Conservation (phyloP, 2,888 invertebrate species). For the Drosophila quasianomalipes region DNA sequence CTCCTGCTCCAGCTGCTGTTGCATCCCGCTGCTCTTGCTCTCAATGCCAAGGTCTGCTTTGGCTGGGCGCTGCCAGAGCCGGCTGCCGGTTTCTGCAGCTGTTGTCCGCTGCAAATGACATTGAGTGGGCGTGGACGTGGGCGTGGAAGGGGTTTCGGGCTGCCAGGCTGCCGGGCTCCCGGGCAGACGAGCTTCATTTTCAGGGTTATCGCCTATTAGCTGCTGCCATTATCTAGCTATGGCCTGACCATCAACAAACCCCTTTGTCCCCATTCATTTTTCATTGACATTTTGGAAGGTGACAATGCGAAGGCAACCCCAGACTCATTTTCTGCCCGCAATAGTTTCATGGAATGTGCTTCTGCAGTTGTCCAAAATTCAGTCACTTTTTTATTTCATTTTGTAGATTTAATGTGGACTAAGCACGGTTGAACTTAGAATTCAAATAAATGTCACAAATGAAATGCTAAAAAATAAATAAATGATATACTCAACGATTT, state of each 20-base stretch:
- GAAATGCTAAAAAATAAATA: background rate
- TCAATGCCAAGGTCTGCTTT: conserved; percentile 16
- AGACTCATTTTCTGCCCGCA: background rate
- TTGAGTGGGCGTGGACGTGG: conserved; percentile 47
- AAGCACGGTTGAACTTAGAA: background rate
- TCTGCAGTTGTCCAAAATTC: background rate
- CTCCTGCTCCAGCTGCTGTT: background rate
- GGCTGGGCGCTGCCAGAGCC: conserved; percentile 19
- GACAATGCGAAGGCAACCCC: background rate
- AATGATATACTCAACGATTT: background rate
- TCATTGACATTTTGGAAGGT: conserved; percentile 11
- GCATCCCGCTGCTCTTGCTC: conserved; percentile 28
- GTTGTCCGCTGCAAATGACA: conserved; percentile 64
- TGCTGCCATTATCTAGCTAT: conserved; percentile 28
- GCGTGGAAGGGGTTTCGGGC: background rate
- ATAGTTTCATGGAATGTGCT: background rate
- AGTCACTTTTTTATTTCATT: background rate
- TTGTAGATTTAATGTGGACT: background rate
- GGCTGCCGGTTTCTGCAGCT: conserved; percentile 28
- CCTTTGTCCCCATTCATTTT: conserved; percentile 17
- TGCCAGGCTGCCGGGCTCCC: conserved; percentile 30
- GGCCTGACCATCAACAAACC: conserved; percentile 29
- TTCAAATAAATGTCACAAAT: background rate
- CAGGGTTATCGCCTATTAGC: conserved; percentile 44
- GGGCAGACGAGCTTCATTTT: conserved; percentile 55